phyloP scores from a whole-genome alignment of 2,797 vertebrate species.

The Takifugu rubripes region DNA sequence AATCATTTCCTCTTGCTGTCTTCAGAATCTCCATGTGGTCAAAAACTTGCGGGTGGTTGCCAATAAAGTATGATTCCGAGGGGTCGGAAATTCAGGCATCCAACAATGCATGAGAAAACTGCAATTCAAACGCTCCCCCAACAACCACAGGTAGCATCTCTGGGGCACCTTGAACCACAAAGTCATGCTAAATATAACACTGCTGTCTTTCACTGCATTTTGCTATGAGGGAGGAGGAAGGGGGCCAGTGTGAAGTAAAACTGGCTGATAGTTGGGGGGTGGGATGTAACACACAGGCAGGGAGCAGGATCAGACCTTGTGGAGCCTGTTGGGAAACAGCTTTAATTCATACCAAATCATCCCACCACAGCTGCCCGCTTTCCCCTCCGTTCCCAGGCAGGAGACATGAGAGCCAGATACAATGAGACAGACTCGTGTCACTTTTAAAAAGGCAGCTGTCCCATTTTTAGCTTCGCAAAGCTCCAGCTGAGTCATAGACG shows the following conservation, averaged over 20 bases:
- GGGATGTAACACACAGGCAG: conserved; percentile 41
- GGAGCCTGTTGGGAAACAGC: conserved; percentile 70
- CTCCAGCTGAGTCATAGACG: conserved; percentile 66
- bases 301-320: conserved; percentile 64
- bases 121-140: conserved; percentile 53
- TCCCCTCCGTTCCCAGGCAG: conserved; percentile 57
- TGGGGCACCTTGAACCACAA: conserved; percentile 51
- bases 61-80: conserved; percentile 55
- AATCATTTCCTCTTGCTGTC: conserved; percentile 57
- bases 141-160: conserved; percentile 52
- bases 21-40: conserved; percentile 29
- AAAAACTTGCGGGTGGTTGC: conserved; percentile 59
- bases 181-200: conserved; percentile 62
- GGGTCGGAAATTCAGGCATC: conserved; percentile 46
- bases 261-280: conserved; percentile 24
- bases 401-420: conserved; percentile 57
- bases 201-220: conserved; percentile 49
- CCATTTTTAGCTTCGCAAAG: conserved; percentile 62
- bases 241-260: conserved; percentile 47
- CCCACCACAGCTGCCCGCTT: conserved; percentile 67
- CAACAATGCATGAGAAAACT: conserved; percentile 64
- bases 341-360: conserved; percentile 71
- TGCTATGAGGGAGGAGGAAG: conserved; percentile 36
- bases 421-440: conserved; percentile 67
- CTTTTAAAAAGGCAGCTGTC: conserved; percentile 71